These are phyloP conservation scores for Idaea dimidiata DNA, from an alignment of 2,888 invertebrate genomes.

Conservation along the genomic window DNA sequence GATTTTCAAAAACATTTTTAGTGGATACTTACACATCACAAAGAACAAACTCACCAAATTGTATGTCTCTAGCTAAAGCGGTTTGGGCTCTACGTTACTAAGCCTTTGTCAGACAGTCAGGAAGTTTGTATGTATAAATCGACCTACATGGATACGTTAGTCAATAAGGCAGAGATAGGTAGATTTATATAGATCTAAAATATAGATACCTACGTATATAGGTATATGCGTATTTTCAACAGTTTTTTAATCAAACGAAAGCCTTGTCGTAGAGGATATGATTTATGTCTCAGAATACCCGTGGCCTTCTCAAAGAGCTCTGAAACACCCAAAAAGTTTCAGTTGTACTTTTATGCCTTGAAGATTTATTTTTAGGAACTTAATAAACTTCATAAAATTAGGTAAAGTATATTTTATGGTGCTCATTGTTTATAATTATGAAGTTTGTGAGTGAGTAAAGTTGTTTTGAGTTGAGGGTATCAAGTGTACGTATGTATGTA, in stretches of 20 bases:
- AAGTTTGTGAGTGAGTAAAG: constrained; percentile 16
- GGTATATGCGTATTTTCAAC: constrained; percentile 11
- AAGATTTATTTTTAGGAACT: constrained; percentile 29
- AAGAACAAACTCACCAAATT: too few relatives aligned
- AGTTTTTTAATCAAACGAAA: constrained; percentile 29
- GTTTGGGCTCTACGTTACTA: too few relatives aligned
- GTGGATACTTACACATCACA: too few relatives aligned
- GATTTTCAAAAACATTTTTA: too few relatives aligned
- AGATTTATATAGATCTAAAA: too few relatives aligned
- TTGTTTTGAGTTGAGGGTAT: constrained; percentile 10
- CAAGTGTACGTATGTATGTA: background rate
- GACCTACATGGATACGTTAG: too few relatives aligned
- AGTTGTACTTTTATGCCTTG: constrained; percentile 23
- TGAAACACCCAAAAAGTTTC: constrained; percentile 25
- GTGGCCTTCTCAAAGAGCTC: constrained; percentile 20
- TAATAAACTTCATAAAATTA: constrained; percentile 28
- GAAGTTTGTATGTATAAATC: too few relatives aligned
- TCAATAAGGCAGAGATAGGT: too few relatives aligned
- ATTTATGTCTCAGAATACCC: constrained; percentile 28
- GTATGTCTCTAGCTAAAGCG: too few relatives aligned
- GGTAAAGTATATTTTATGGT: constrained; percentile 25
- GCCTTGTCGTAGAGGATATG: constrained; percentile 26
- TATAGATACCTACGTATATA: background rate
- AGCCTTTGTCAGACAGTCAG: too few relatives aligned
- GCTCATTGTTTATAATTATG: constrained; percentile 30